These are phyloP conservation scores for Sardinella longiceps DNA, from an alignment of 2,797 vertebrate genomes.

Conservation along the genomic window DNA sequence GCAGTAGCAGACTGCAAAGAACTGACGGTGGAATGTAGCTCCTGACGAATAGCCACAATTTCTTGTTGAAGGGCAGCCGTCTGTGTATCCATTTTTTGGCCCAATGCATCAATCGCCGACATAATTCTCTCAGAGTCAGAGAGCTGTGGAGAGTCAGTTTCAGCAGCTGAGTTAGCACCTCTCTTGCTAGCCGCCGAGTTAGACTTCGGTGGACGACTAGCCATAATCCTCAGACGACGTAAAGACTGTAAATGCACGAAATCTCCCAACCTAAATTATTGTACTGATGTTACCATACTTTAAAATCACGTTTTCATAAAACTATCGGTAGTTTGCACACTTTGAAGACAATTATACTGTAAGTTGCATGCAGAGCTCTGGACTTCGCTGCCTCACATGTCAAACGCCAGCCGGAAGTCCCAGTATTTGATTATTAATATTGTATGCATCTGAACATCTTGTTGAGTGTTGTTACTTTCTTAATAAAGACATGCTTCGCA, in stretches of 20 bases:
- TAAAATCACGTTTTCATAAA: too few relatives aligned
- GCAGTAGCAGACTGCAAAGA: background rate
- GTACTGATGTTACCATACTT: too few relatives aligned
- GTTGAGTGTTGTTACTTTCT: too few relatives aligned
- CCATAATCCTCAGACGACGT: background rate
- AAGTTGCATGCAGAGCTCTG: constrained; percentile 8
- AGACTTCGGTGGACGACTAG: too few relatives aligned
- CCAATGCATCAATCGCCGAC: background rate
- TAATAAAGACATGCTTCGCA: too few relatives aligned
- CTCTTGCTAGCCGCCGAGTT: too few relatives aligned
- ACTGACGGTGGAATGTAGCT: background rate
- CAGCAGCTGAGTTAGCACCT: background rate
- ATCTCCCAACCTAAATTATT: too few relatives aligned
- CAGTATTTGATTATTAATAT: too few relatives aligned
- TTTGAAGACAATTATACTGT: background rate
- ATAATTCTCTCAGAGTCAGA: background rate
- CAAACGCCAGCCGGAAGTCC: background rate
- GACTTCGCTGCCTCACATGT: constrained; percentile 19
- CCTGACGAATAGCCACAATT: background rate
- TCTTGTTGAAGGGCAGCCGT: background rate
- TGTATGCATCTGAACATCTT: too few relatives aligned
- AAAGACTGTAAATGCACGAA: too few relatives aligned
- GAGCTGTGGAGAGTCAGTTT: background rate
- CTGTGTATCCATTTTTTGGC: background rate
- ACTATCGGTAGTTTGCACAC: background rate